A percentile compares a stretch with the other conserved stretches of the same genome.
phyloP scores from a whole-genome alignment of 2,113 vertebrate species.

The Merops nubicus region DNA sequence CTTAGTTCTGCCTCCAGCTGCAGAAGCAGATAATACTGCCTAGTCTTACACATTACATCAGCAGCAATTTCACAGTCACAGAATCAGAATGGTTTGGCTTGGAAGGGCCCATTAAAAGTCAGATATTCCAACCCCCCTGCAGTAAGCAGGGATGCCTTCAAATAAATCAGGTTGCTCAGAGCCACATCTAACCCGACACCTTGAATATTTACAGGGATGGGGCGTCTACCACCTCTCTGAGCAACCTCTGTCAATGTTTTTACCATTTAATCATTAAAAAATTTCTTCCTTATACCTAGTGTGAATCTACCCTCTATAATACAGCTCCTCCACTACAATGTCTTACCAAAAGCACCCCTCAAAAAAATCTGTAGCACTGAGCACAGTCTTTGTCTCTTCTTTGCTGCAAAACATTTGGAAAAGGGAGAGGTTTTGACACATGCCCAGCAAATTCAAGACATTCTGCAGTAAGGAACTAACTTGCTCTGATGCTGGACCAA shows the following conservation, averaged over 20 bases:
- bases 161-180: not conserved
- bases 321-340: not conserved
- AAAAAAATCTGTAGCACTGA: not conserved
- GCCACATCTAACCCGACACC: not conserved
- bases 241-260: not conserved
- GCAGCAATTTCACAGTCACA: accelerated
- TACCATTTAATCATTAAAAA: not conserved
- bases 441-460: not conserved
- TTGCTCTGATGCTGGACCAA: not conserved
- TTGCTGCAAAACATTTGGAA: not conserved
- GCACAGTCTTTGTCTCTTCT: not conserved
- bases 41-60: not conserved
- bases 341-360: not conserved
- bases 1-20: not conserved
- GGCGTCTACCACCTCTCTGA: not conserved
- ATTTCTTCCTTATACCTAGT: not conserved
- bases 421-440: not conserved
- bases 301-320: not conserved
- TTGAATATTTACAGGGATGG: not conserved
- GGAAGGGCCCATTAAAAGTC: not conserved
- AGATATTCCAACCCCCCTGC: not conserved
- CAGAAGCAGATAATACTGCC: not conserved
- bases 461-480: not conserved
- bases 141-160: not conserved
- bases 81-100: not conserved